Evolutionary conservation across 92 coral and sea anemone genomes (phyloP).

Genomic region (Zoanthus solanderi): DNA sequence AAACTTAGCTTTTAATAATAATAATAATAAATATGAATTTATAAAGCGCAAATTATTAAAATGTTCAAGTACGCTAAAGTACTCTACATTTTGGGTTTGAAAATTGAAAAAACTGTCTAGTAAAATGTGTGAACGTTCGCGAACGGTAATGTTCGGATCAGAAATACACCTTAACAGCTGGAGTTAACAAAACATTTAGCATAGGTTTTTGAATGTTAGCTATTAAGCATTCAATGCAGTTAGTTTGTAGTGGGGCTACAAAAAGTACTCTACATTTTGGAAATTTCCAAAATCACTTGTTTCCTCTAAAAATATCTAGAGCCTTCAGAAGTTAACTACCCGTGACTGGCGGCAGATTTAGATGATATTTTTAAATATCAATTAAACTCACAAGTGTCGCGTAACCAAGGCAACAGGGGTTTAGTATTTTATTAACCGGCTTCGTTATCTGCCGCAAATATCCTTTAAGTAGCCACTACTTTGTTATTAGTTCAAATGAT

Average conservation of each 20-base stretch:
- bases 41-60: no score
- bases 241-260: conserved; percentile 11
- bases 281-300: background rate
- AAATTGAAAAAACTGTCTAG: background rate
- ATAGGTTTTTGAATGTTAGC: conserved; percentile 3
- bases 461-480: no score
- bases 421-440: background rate
- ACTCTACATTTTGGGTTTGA: background rate
- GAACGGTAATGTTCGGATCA: conserved; percentile 3
- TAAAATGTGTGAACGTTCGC: background rate
- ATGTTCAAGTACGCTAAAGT: no score
- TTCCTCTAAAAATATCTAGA: background rate
- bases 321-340: background rate
- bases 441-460: background rate
- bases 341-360: no score
- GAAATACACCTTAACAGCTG: background rate
- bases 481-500: no score
- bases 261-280: conserved; percentile 23
- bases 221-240: background rate
- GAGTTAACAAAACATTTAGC: background rate
- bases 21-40: no score
- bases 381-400: background rate
- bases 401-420: background rate
- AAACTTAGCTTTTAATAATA: background rate
- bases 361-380: no score